Conservation (phyloP, 1,140 invertebrate genomes). For the Heliothis virescens region DNA sequence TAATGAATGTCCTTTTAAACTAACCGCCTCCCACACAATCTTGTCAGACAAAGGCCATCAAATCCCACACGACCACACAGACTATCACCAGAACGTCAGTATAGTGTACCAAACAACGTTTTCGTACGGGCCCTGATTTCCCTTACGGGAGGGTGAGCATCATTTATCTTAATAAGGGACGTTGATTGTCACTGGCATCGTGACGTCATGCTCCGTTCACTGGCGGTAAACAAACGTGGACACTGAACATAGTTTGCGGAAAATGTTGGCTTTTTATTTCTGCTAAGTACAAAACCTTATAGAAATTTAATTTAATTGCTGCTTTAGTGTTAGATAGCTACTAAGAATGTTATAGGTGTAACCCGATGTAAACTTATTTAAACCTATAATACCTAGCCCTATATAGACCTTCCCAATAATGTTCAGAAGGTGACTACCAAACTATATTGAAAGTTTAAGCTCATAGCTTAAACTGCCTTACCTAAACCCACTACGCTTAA, state of each 20-base stretch:
- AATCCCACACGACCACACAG: not conserved
- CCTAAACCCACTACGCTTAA: too few species aligned
- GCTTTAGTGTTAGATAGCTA: too few species aligned
- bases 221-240: not conserved
- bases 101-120: conserved; percentile 4
- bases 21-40: not conserved
- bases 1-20: not conserved
- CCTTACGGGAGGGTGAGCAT: conserved; percentile 36
- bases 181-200: conserved; percentile 44
- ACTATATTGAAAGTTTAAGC: too few species aligned
- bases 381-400: too few species aligned
- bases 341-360: too few species aligned
- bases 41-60: not conserved
- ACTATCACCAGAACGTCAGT: not conserved
- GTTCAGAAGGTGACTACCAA: too few species aligned
- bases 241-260: conserved; percentile 4
- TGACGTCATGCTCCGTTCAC: not conserved
- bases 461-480: too few species aligned
- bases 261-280: not conserved
- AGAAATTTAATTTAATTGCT: too few species aligned
- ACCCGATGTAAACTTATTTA: too few species aligned
- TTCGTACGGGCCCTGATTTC: conserved; percentile 25
- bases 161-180: conserved; percentile 54
- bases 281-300: not conserved
- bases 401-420: too few species aligned